These are phyloP conservation scores for Oligia latruncula DNA, from an alignment of 2,888 invertebrate species.

Conservation along the genomic window DNA sequence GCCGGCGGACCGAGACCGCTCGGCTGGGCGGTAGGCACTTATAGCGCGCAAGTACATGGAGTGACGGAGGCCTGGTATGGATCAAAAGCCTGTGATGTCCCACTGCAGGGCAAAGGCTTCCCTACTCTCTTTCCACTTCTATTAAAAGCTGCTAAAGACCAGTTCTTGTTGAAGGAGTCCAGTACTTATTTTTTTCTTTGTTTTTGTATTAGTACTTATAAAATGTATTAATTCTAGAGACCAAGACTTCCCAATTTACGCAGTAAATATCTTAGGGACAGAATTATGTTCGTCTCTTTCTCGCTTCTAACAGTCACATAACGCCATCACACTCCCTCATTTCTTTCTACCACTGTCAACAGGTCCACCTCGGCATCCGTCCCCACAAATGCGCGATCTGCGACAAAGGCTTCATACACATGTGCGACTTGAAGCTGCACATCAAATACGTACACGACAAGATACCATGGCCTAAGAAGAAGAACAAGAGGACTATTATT, in stretches of 20 bases:
- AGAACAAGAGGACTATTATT: conserved; percentile 49
- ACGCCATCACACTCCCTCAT: not conserved
- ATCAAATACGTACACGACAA: conserved; percentile 73
- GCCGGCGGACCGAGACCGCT: too few species aligned
- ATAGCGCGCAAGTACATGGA: too few species aligned
- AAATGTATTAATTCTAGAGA: not conserved
- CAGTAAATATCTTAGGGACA: not conserved
- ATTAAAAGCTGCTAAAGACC: too few species aligned
- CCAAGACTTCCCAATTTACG: not conserved
- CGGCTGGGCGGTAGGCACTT: too few species aligned
- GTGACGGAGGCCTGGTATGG: too few species aligned
- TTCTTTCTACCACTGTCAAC: conserved; percentile 18
- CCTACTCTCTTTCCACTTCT: too few species aligned
- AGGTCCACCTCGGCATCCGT: conserved; percentile 73
- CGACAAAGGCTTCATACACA: conserved; percentile 72
- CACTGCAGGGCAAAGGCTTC: too few species aligned
- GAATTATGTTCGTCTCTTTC: not conserved
- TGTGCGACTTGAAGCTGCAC: conserved; percentile 71
- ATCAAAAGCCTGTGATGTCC: too few species aligned
- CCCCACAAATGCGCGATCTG: conserved; percentile 75
- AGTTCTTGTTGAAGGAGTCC: too few species aligned
- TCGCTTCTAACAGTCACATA: not conserved
- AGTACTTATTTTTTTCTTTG: too few species aligned
- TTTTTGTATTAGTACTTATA: too few species aligned
- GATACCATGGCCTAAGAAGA: conserved; percentile 74